Percentiles rank a stretch among this genome's conserved stretches.
Conservation (phyloP, 1,140 invertebrate species). For the Cyphomyrmex costatus region DNA sequence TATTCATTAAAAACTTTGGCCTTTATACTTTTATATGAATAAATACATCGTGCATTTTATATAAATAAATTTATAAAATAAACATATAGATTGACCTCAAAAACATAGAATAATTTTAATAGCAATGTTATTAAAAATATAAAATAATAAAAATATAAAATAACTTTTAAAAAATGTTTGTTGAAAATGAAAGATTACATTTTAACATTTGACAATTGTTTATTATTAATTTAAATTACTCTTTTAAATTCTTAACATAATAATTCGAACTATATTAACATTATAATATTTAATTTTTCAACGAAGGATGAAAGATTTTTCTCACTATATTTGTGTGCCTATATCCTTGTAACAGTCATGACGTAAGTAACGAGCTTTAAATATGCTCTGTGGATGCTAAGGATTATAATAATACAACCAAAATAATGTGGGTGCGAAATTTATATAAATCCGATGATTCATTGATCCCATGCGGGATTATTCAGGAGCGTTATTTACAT, state of each 20-base stretch:
- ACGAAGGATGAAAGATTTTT: not conserved
- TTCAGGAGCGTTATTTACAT: constrained; percentile 39
- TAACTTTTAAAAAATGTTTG: not conserved
- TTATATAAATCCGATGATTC: constrained; percentile 58
- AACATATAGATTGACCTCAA: no score
- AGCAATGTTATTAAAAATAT: not conserved
- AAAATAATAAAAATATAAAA: not conserved
- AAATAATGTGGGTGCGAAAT: constrained; percentile 39
- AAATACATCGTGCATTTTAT: no score
- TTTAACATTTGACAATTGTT: constrained; percentile 12
- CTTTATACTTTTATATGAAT: not conserved
- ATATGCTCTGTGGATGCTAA: constrained; percentile 11
- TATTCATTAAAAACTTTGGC: not conserved
- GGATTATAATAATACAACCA: constrained; percentile 54
- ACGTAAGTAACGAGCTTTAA: constrained; percentile 18
- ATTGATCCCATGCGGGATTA: constrained; percentile 48
- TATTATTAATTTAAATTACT: not conserved
- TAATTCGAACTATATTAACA: not conserved
- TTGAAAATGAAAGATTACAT: not conserved
- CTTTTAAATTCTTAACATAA: not conserved
- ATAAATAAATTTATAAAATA: no score
- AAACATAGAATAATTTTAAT: no score
- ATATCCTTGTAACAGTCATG: not conserved
- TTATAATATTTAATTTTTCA: not conserved
- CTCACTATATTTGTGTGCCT: not conserved